Evolutionary conservation across 1,140 invertebrate species (phyloP).

Genomic region (Zaprionus kolodkinae): DNA sequence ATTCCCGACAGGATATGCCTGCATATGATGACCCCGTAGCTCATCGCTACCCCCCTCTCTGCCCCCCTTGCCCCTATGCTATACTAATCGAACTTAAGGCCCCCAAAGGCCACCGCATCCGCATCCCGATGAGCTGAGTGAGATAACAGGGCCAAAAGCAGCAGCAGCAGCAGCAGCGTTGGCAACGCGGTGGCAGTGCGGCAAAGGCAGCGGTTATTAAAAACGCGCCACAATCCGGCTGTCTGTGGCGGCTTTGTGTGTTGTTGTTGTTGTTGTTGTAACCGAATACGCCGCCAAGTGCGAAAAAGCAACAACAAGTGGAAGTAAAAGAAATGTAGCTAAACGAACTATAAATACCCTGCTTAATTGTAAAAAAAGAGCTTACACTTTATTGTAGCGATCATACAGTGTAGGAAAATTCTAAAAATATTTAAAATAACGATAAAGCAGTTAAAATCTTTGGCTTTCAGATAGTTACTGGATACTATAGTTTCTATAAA

Average conservation of each 20-base stretch:
- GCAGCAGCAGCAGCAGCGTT: too few relatives aligned
- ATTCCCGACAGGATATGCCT: constrained; percentile 57
- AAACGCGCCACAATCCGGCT: constrained; percentile 60
- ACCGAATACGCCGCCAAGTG: constrained; percentile 80
- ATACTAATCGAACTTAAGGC: constrained; percentile 9
- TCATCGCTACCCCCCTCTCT: background rate
- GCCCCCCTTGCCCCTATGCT: background rate
- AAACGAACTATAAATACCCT: constrained; percentile 3
- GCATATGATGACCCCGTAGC: background rate
- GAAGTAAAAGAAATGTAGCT: background rate
- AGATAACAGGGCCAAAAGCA: constrained; percentile 59
- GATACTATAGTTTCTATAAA: too few relatives aligned
- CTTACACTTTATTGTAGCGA: too few relatives aligned
- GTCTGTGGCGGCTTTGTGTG: constrained; percentile 33
- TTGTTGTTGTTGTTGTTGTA: constrained; percentile 48
- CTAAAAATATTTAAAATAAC: too few relatives aligned
- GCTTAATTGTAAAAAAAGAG: too few relatives aligned
- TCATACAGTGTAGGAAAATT: too few relatives aligned
- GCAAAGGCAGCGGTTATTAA: constrained; percentile 68
- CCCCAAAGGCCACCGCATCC: constrained; percentile 47
- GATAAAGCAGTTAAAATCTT: too few relatives aligned
- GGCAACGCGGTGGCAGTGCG: too few relatives aligned
- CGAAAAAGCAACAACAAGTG: constrained; percentile 51
- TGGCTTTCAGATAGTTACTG: too few relatives aligned
- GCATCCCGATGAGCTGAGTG: constrained; percentile 65